phyloP scores from a whole-genome alignment of 2,888 invertebrate species.

The Amiota mariae region DNA sequence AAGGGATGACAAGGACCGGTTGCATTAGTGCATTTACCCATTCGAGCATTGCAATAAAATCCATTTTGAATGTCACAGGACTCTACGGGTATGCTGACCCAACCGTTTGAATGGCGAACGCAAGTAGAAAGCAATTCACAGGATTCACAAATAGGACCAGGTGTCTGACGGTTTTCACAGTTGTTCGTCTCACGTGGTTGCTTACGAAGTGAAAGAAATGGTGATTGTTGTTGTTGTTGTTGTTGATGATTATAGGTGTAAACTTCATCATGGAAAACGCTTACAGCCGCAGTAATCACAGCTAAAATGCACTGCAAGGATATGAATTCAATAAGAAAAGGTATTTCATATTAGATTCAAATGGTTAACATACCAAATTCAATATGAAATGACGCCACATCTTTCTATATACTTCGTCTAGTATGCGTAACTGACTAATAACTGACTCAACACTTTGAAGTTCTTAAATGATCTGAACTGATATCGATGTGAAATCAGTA shows the following conservation, averaged over 20 bases:
- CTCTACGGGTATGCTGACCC: constrained; percentile 72
- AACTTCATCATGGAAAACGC: too few species aligned
- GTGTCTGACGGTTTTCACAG: constrained; percentile 65
- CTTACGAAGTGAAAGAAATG: constrained; percentile 42
- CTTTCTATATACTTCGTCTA: too few species aligned
- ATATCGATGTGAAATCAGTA: constrained; percentile 45
- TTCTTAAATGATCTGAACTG: constrained; percentile 52
- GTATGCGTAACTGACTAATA: background rate
- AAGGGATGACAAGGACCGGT: constrained; percentile 73
- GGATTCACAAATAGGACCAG: constrained; percentile 71
- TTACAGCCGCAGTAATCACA: too few species aligned
- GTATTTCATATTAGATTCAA: background rate
- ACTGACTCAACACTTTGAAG: constrained; percentile 41
- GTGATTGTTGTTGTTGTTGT: too few species aligned
- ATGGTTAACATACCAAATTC: too few species aligned
- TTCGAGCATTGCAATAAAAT: constrained; percentile 67
- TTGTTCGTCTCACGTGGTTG: constrained; percentile 68
- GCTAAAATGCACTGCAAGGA: background rate
- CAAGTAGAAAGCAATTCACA: constrained; percentile 71
- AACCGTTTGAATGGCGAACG: constrained; percentile 68
- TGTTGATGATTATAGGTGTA: background rate
- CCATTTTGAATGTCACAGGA: constrained; percentile 70
- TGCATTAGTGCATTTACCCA: constrained; percentile 67
- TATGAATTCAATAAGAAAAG: background rate
- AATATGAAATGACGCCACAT: too few species aligned